Evolutionary conservation across 2,797 vertebrate species (phyloP).

Genomic region (Kryptopterus vitreolus): DNA sequence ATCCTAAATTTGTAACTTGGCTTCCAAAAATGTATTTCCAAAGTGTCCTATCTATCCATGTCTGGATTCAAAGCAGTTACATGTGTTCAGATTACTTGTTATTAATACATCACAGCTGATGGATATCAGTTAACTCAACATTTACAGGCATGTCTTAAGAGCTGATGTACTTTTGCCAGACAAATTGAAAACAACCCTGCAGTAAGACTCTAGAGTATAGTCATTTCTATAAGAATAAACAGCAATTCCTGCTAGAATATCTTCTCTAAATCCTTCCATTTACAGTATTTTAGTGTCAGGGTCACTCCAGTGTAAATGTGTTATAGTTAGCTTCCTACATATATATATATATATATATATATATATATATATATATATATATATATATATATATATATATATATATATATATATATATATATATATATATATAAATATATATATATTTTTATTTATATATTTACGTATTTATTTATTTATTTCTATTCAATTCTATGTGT

Average conservation of each 20-base stretch:
- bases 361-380: no score
- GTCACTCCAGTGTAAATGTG: not conserved
- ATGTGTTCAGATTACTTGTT: slow-evolving; percentile 52
- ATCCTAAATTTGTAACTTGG: slow-evolving; percentile 21
- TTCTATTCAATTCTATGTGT: not conserved
- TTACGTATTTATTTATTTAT: no score
- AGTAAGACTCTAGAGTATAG: no score
- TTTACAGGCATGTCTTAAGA: slow-evolving; percentile 12
- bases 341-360: no score
- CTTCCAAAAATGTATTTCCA: slow-evolving; percentile 3
- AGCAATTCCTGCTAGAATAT: not conserved
- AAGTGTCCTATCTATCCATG: not conserved
- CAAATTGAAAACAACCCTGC: not conserved
- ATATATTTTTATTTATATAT: no score
- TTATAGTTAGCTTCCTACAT: not conserved
- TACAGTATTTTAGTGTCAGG: not conserved
- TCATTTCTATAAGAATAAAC: not conserved
- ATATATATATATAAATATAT: no score
- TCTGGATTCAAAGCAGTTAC: slow-evolving; percentile 16
- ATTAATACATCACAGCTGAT: slow-evolving; percentile 64
- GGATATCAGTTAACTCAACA: slow-evolving; percentile 50
- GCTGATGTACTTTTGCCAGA: not conserved
- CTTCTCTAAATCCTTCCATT: not conserved
- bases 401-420: no score
- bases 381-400: not conserved